Conservation (phyloP, 2,888 invertebrate species). For the Rhyacophila evoluta region DNA sequence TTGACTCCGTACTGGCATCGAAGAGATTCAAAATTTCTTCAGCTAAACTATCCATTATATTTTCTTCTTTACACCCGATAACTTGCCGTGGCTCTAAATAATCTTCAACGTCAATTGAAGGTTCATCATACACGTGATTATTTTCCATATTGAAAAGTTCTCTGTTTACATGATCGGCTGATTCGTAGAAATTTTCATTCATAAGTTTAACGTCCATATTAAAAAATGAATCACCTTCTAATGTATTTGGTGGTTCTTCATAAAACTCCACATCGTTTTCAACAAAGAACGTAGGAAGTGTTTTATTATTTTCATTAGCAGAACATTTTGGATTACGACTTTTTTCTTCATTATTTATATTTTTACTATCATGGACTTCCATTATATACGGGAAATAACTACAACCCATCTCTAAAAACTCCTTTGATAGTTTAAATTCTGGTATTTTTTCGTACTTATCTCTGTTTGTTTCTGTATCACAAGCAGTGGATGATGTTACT, state of each 20-base stretch:
- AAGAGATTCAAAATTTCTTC: slow-evolving; percentile 51
- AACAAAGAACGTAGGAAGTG: neutral
- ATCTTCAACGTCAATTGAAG: slow-evolving; percentile 62
- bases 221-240: neutral
- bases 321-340: too few species aligned
- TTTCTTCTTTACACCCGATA: slow-evolving; percentile 6
- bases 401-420: neutral
- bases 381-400: too few species aligned
- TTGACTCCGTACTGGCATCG: slow-evolving; percentile 42
- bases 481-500: neutral
- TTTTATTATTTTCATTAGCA: neutral
- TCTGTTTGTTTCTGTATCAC: neutral
- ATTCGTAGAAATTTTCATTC: slow-evolving; percentile 47
- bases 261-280: slow-evolving; percentile 30
- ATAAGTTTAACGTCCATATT: neutral
- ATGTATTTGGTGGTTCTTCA: slow-evolving; percentile 33
- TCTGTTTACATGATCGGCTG: slow-evolving; percentile 38
- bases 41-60: slow-evolving; percentile 46
- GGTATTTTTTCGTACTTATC: slow-evolving; percentile 15
- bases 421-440: neutral
- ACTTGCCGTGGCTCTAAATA: slow-evolving; percentile 63
- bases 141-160: too few species aligned
- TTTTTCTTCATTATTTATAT: neutral
- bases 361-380: neutral
- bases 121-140: neutral